Conservation (phyloP, 2,888 invertebrate species). For the Diaperis boleti region DNA sequence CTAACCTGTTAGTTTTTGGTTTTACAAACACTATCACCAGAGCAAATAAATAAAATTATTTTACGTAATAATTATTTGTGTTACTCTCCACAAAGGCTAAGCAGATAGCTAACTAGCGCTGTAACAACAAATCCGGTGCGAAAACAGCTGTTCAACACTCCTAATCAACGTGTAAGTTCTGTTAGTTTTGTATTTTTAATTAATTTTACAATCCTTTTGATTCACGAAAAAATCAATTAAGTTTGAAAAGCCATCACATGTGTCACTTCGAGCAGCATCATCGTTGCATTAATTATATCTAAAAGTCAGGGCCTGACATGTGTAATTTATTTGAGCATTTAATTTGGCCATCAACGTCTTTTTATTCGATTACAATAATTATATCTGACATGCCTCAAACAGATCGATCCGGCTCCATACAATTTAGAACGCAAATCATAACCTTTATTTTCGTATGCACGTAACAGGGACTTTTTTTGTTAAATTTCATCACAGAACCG, state of each 20-base stretch:
- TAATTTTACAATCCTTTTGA: too few relatives aligned
- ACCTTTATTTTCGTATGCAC: neutral
- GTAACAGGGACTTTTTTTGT: neutral
- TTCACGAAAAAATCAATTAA: neutral
- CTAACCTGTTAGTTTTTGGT: too few relatives aligned
- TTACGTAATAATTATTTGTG: too few relatives aligned
- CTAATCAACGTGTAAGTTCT: too few relatives aligned
- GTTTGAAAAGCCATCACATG: neutral
- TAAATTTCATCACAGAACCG: neutral
- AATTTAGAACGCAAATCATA: neutral
- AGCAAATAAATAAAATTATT: too few relatives aligned
- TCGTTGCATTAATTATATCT: conserved; percentile 16
- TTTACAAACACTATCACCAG: too few relatives aligned
- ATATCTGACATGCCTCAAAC: conserved; percentile 6
- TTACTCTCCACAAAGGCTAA: too few relatives aligned
- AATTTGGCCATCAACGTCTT: conserved; percentile 22
- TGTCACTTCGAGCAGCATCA: neutral
- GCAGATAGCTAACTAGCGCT: too few relatives aligned
- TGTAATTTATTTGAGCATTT: conserved; percentile 20
- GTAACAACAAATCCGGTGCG: too few relatives aligned
- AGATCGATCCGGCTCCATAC: neutral
- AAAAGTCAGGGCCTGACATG: conserved; percentile 19
- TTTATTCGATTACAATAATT: conserved; percentile 21
- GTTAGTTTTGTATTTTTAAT: too few relatives aligned
- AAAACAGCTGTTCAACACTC: too few relatives aligned